A percentile compares a stretch with the other conserved stretches of the same genome.
Evolutionary conservation across 1,140 invertebrate genomes (phyloP).

Genomic region (Neocloeon triangulifer): DNA sequence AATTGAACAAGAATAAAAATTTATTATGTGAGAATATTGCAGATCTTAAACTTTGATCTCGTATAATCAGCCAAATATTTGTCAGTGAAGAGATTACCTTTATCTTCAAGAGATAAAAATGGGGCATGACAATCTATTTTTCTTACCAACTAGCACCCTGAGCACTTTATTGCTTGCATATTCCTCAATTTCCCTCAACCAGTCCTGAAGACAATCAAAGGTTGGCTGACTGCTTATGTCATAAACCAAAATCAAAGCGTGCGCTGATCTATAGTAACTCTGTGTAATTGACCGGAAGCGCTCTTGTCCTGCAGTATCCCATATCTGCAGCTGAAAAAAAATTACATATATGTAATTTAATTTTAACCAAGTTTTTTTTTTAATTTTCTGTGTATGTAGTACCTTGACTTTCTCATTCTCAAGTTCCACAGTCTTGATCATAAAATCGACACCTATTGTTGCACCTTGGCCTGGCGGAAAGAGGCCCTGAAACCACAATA

Average conservation of each 20-base stretch:
- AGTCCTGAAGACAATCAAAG: slow-evolving; percentile 88
- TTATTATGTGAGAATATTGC: too few species aligned
- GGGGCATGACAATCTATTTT: background rate
- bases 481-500: slow-evolving; percentile 37
- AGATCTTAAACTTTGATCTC: background rate
- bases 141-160: slow-evolving; percentile 64
- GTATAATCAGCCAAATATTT: too few species aligned
- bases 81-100: too few species aligned
- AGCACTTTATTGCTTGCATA: slow-evolving; percentile 89
- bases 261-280: slow-evolving; percentile 92
- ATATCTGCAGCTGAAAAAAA: slow-evolving; percentile 71
- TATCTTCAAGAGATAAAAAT: too few species aligned
- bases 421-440: slow-evolving; percentile 96
- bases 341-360: background rate
- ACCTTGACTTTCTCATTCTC: slow-evolving; percentile 98
- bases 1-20: slow-evolving; percentile 12
- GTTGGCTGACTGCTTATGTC: slow-evolving; percentile 94
- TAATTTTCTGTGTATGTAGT: slow-evolving; percentile 11
- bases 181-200: slow-evolving; percentile 89
- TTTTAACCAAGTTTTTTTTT: background rate
- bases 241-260: slow-evolving; percentile 91
- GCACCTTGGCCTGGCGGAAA: slow-evolving; percentile 94
- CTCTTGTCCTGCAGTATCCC: slow-evolving; percentile 95
- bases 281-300: slow-evolving; percentile 93
- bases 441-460: slow-evolving; percentile 98